These are phyloP conservation scores for Aelia acuminata DNA, from an alignment of 2,888 invertebrate species.

Conservation along the genomic window DNA sequence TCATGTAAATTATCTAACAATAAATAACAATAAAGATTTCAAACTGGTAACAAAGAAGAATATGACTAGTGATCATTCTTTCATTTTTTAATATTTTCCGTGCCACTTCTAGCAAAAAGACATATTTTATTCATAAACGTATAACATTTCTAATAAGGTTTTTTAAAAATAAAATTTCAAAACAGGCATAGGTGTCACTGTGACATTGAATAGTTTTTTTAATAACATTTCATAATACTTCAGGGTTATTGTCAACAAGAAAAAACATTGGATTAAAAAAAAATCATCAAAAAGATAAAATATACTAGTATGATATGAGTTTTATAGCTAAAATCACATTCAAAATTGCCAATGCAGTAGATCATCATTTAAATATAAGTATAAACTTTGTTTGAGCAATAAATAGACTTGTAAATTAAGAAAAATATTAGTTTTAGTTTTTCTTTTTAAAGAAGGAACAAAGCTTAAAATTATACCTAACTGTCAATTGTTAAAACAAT, in stretches of 20 bases:
- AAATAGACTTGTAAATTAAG: slow-evolving; percentile 22
- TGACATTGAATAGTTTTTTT: not conserved
- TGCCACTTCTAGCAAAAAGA: not conserved
- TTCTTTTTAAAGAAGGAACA: slow-evolving; percentile 20
- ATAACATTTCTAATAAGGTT: not conserved
- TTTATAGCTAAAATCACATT: slow-evolving; percentile 57
- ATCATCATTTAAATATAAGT: slow-evolving; percentile 47
- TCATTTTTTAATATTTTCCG: not conserved
- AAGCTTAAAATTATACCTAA: not conserved
- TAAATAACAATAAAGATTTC: slow-evolving; percentile 38
- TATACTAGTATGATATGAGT: slow-evolving; percentile 1
- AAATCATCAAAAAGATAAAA: not conserved
- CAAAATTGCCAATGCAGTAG: slow-evolving; percentile 43
- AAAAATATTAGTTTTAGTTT: not conserved
- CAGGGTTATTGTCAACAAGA: slow-evolving; percentile 38
- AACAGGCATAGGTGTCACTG: not conserved
- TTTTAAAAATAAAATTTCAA: not conserved
- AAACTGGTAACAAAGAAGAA: slow-evolving; percentile 46
- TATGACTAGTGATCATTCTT: slow-evolving; percentile 41
- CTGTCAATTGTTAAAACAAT: not conserved
- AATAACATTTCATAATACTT: not conserved
- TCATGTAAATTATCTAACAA: slow-evolving; percentile 31
- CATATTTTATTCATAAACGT: not conserved
- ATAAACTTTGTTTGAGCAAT: slow-evolving; percentile 56
- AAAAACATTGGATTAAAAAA: not conserved